Evolutionary conservation across 1,140 invertebrate genomes (phyloP).

Genomic region (Zaprionus capensis): DNA sequence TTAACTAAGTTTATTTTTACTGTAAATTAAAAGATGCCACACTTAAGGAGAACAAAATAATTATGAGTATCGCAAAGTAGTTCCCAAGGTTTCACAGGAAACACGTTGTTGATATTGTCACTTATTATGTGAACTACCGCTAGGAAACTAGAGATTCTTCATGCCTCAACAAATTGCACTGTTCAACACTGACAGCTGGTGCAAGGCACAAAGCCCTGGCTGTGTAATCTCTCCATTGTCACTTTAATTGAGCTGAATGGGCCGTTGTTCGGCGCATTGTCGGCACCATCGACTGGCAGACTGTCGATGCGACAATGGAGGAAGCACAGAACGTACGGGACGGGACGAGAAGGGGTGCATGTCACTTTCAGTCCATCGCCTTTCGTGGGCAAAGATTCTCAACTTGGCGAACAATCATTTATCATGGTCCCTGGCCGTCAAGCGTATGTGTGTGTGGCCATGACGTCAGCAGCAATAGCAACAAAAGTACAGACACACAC

Average conservation of each 20-base stretch:
- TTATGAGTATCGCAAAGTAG: no score
- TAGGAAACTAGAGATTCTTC: not conserved
- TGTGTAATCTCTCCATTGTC: conserved; percentile 1
- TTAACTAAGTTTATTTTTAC: no score
- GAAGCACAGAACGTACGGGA: not conserved
- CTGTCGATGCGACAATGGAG: conserved; percentile 8
- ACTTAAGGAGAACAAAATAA: no score
- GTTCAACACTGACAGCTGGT: not conserved
- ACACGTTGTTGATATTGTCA: no score
- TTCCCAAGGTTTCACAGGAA: no score
- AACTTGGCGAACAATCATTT: conserved; percentile 74
- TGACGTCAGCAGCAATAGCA: conserved; percentile 55
- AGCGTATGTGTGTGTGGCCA: conserved; percentile 2
- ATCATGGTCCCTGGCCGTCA: conserved; percentile 46
- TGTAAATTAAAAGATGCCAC: no score
- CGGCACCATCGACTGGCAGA: not conserved
- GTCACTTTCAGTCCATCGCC: conserved; percentile 27
- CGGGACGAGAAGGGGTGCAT: not conserved
- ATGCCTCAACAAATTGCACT: not conserved
- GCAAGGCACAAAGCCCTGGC: not conserved
- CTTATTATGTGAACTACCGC: not conserved
- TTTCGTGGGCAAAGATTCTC: conserved; percentile 57
- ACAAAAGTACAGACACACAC: conserved; percentile 34
- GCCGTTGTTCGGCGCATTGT: conserved; percentile 2
- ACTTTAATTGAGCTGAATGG: conserved; percentile 4